Evolutionary conservation across 2,797 vertebrate genomes (phyloP).

Genomic region (Betta splendens): DNA sequence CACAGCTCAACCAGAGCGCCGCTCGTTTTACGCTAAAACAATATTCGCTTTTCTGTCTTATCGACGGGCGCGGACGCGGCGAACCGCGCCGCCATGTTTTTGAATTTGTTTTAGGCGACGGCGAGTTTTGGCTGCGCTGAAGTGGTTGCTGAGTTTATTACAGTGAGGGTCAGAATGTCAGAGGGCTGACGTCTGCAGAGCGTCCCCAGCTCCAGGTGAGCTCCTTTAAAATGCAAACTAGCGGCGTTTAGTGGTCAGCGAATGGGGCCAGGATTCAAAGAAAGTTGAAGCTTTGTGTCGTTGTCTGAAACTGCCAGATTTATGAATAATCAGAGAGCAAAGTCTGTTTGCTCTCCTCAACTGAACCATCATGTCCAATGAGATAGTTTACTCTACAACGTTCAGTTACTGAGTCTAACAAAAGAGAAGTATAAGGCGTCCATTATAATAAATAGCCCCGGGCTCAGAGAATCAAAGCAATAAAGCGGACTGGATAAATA

Average conservation of each 20-base stretch:
- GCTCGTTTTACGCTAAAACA: constrained; percentile 48
- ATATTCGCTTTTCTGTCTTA: constrained; percentile 43
- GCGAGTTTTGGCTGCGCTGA: constrained; percentile 11
- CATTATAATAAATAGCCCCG: constrained; percentile 79
- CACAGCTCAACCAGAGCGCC: constrained; percentile 25
- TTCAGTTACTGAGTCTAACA: constrained; percentile 71
- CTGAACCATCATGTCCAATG: constrained; percentile 83
- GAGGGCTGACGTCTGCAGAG: constrained; percentile 3
- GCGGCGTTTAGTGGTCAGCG: constrained; percentile 22
- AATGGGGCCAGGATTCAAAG: constrained; percentile 33
- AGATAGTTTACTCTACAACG: constrained; percentile 79
- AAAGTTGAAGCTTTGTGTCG: constrained; percentile 42
- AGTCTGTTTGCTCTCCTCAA: constrained; percentile 79
- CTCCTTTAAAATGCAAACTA: constrained; percentile 28
- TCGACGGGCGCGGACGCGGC: constrained; percentile 26
- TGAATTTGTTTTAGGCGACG: constrained; percentile 23
- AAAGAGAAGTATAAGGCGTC: constrained; percentile 75
- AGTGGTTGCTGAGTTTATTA: constrained; percentile 18
- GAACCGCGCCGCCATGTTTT: constrained; percentile 5
- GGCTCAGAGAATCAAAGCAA: constrained; percentile 75
- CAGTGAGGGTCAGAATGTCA: constrained; percentile 17
- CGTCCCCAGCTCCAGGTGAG: constrained; percentile 23
- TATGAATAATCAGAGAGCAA: constrained; percentile 70
- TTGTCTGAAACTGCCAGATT: constrained; percentile 57
- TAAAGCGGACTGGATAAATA: constrained; percentile 71